Base-by-base conservation (phyloP, 1,140 invertebrate species). In the Anastrepha obliqua region DNA sequence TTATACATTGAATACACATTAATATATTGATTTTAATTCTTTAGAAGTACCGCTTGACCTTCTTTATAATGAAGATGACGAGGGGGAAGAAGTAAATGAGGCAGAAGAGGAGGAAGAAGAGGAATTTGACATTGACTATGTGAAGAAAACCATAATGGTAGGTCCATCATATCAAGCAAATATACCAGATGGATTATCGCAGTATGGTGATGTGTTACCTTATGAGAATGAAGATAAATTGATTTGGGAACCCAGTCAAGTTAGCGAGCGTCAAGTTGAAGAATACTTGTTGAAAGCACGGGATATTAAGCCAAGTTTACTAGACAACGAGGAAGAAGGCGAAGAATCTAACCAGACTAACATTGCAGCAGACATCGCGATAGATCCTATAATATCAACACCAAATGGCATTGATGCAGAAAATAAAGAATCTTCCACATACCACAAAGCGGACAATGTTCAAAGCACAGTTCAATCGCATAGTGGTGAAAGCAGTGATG, bases 211-310 rank as follows among this genome's bases (percentile, higher is more conserved):
- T 94, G 97, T 97, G 5, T 94, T 97, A 89, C 98, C 98, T 0
- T 99, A 99, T 94, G 98, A 99, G 94, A 99, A 99, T 94, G 98
- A 99, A 93, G 98, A 99, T 92, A 97, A 98, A 93, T 94, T 99
- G 87, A 93, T 99, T 2, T 99, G 98, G 98, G 97, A 98, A 93
- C 98, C 98, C 2, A 95, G 94, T 90, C 95, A 95, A 89, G 94
- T 98, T 74, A 95, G 95, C 42, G 96, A 97, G 91, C 94, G 95
- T 85, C 95, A 96, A 88, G 96, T 97, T 29, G 97, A 98, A 91
- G 96, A 97, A 39, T 99, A 98, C 92, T 94, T 99, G 89, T 94
- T 95, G 3, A 91, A 91, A 78, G 89, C 91, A n/a, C 90, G 91
- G 47, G 92, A 93, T 47, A 90, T 91, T 2, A 89, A 90, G 20